Evolutionary conservation across 2,113 vertebrate genomes (phyloP), one percentile per base, ranked within the genome.

Genomic region (Paradisaea rubra): DNA sequence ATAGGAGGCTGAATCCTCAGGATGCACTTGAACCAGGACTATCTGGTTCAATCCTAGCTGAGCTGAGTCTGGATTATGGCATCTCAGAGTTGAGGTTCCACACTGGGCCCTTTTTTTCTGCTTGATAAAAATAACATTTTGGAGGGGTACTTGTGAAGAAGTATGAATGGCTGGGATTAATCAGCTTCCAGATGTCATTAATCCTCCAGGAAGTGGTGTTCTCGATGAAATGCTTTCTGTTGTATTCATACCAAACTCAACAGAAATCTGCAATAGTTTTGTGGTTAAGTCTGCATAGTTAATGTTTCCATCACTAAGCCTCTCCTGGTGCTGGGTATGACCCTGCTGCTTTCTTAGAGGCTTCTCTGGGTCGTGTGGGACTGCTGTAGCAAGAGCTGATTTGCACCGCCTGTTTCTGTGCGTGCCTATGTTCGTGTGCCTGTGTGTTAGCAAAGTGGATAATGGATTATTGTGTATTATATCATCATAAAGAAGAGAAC

Each of bases 171-270:
- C 88, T 95, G 95, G 90, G 68, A 93, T 93, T 96, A 95, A 97
- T 97, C 82, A 90, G 39, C 60, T 95, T 64, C 80, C 94, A 95
- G 91, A 82, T 95, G 94, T 94, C 90, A 90, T 93, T 96, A 97
- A 95, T 96, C 88, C 82, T 89, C 88, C 94, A 92, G 96, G 96
- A 97, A 97, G 88, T 84, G 79, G 56, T 95, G 76, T 88, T 95
- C 76, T 93, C 0, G 2, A 47, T 88, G 88, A 90, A 93, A 91
- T 93, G 41, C 72, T 86, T 95, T 95, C 80, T 94, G 86, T 81
- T 94, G 60, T 79, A 63, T 78, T 95, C 93, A 94, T 95, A 91
- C 73, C 39, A 84, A 96, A 92, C 61, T 72, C 54, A 87, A 84
- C 35, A 95, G 83, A 91, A 91, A 94, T 93, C 91, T 92, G 78